Evolutionary conservation across 2,797 vertebrate genomes (phyloP).

Genomic region (Chaetodon trifasciatus): DNA sequence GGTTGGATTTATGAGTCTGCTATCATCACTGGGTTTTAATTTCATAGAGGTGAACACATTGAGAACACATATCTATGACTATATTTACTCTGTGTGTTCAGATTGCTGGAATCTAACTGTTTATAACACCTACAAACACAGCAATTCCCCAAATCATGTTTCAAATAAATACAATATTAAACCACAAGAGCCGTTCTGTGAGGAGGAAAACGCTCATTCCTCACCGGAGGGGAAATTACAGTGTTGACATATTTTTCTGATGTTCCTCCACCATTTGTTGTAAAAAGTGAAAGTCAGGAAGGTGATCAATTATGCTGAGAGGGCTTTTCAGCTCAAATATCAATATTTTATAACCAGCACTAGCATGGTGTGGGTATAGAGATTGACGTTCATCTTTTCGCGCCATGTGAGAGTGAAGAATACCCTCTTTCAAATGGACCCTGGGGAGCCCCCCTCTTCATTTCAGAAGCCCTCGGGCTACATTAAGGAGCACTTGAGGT

Average conservation of each 20-base stretch:
- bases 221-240: not conserved
- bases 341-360: constrained; percentile 68
- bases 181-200: not conserved
- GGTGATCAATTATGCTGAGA: constrained; percentile 53
- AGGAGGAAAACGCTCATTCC: not conserved
- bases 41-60: constrained; percentile 19
- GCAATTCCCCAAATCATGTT: not conserved
- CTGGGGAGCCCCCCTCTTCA: constrained; percentile 51
- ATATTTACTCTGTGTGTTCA: not conserved
- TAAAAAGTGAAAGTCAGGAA: constrained; percentile 14
- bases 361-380: constrained; percentile 13
- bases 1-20: constrained; percentile 9
- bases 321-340: constrained; percentile 45
- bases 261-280: not conserved
- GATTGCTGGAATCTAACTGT: constrained; percentile 9
- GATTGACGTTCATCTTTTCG: constrained; percentile 36
- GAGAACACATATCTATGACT: not conserved
- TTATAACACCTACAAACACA: constrained; percentile 19
- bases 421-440: constrained; percentile 63
- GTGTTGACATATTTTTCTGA: not conserved
- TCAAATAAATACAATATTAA: constrained; percentile 31
- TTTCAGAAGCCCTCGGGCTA: constrained; percentile 53
- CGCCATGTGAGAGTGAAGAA: constrained; percentile 45
- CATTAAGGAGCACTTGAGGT: constrained; percentile 37
- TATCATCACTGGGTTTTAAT: constrained; percentile 40